Base-by-base conservation (phyloP, 2,113 vertebrate genomes). In the Pampusana beccarii region DNA sequence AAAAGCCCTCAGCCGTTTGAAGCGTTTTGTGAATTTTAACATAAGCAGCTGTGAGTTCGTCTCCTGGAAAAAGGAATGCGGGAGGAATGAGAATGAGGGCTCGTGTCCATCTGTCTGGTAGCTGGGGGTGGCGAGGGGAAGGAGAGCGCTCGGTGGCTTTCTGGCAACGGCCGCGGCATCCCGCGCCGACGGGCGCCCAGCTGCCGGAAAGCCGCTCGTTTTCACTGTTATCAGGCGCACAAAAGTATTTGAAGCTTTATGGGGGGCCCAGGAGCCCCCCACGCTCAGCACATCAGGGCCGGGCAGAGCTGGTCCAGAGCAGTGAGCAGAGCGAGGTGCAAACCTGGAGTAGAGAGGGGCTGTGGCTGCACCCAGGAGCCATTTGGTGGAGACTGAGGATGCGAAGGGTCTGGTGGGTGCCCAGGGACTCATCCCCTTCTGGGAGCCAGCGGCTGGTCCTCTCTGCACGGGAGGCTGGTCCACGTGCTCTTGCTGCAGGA, bases 241-340 rank as follows among this genome's bases (percentile, higher is more conserved):
- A 3, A 1, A 26, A 58, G n/a, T 26, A 9, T 9, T 4, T 4
- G 80, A 53, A 71, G 58, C 16, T 51, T 38, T 72, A 46, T 11
- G 1, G 5, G 29, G 48, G 40, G 34, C 11, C 26, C 26, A 2
- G 3, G 16, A 44, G 60, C 34, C 29, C 18, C 7, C 38, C 19
- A 0, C 2, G 15, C 53, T 42, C 4, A 10, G 78, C 14, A 5
- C 6, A 4, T 25, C 26, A 1, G 1, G 10, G 73, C 16, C 20
- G 2, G 34, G 61, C 50, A 31, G 75, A n/a, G n/a, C 34, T 4
- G 18, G 17, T 13, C 54, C 5, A 2, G 21, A 33, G 65, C 29
- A 4, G 51, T 26, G 1, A 33, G 29, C 20, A 5, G 44, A 36
- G 53, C 12, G 40, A 40, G 40, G 40, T 38, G 40, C 40, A 46